Conservation (phyloP, 1,140 invertebrate species). For the Zaprionus vittiger region DNA sequence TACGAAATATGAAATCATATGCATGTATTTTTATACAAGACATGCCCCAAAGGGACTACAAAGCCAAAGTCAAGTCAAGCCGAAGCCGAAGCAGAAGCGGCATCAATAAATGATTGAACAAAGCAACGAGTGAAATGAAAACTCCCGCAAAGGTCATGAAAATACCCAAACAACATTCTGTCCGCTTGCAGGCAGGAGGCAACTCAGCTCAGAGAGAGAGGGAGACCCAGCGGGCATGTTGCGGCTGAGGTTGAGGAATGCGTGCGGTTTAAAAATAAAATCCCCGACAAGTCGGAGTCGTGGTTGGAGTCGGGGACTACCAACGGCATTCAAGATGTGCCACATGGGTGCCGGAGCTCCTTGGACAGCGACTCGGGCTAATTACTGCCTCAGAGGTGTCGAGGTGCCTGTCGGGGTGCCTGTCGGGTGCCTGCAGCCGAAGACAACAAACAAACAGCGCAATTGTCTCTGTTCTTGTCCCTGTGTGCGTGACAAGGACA, state of each 20-base stretch:
- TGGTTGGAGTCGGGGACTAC: constrained; percentile 2
- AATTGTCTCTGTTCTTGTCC: not conserved
- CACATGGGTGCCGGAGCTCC: constrained; percentile 63
- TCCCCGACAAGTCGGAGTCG: constrained; percentile 19
- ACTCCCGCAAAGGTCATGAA: constrained; percentile 81
- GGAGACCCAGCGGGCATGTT: constrained; percentile 63
- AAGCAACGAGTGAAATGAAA: constrained; percentile 66
- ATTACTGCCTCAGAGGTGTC: constrained; percentile 53
- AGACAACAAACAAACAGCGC: constrained; percentile 31
- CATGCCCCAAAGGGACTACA: constrained; percentile 74
- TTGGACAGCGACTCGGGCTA: constrained; percentile 46
- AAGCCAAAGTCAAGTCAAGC: constrained; percentile 28
- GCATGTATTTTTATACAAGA: constrained; percentile 69
- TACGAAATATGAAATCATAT: constrained; percentile 55
- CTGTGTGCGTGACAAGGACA: constrained; percentile 18
- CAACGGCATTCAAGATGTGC: constrained; percentile 45
- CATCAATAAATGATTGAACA: constrained; percentile 82
- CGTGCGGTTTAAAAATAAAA: constrained; percentile 80
- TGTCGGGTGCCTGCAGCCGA: not conserved
- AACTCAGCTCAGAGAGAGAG: constrained; percentile 14
- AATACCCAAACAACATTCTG: constrained; percentile 57
- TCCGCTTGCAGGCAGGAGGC: constrained; percentile 42
- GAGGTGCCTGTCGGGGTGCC: not conserved
- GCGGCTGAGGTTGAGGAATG: constrained; percentile 47
- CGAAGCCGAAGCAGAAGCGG: constrained; percentile 37